These are phyloP conservation scores for Caracal caracal DNA, from an alignment of 2,113 vertebrate species.

Conservation along the genomic window DNA sequence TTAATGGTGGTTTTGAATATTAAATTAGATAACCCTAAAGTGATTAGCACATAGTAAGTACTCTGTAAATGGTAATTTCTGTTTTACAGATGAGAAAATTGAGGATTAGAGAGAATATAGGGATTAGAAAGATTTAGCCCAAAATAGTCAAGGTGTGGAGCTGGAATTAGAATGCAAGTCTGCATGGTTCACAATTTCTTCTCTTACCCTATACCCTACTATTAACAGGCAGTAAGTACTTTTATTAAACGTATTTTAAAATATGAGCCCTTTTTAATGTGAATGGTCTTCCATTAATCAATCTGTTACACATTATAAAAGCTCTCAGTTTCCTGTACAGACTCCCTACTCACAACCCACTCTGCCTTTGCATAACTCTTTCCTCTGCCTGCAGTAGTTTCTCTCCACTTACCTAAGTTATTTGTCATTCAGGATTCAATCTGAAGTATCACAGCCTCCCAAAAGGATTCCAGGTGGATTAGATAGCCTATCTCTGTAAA, in stretches of 20 bases:
- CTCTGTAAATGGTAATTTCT: constrained; percentile 13
- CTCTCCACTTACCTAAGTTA: neutral
- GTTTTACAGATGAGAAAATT: neutral
- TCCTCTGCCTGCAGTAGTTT: neutral
- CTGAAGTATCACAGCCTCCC: neutral
- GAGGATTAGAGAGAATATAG: neutral
- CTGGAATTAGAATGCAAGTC: neutral
- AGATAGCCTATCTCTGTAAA: neutral
- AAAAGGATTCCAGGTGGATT: neutral
- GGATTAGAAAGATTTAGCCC: neutral
- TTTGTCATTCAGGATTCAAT: constrained; percentile 39
- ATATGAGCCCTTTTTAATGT: neutral
- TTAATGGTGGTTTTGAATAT: neutral
- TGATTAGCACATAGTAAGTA: neutral
- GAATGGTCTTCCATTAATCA: neutral
- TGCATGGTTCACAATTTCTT: neutral
- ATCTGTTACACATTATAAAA: neutral
- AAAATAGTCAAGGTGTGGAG: neutral
- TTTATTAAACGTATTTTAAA: constrained; percentile 3
- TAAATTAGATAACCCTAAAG: constrained; percentile 26
- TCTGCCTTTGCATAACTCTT: neutral
- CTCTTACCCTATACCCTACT: neutral
- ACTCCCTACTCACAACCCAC: neutral
- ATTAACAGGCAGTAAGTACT: neutral
- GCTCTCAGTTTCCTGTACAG: neutral